Evolutionary conservation across 2,888 invertebrate genomes (phyloP).

Genomic region (Nycteola revayana): DNA sequence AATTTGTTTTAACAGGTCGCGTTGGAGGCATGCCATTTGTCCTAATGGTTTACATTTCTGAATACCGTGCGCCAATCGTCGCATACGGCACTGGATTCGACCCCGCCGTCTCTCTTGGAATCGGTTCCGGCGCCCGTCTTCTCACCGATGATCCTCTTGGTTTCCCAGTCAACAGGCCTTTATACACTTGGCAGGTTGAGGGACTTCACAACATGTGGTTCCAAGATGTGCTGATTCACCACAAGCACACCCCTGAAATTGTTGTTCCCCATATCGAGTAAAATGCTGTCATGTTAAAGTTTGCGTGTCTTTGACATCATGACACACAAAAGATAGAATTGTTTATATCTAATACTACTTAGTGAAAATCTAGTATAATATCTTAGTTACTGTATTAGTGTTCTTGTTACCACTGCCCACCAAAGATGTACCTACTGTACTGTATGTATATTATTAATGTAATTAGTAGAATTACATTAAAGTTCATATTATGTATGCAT

Average conservation of each 20-base stretch:
- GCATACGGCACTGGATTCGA: constrained; percentile 64
- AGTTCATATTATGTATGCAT: too few relatives aligned
- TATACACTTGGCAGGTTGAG: constrained; percentile 56
- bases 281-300: too few relatives aligned
- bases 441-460: too few relatives aligned
- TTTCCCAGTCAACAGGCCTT: constrained; percentile 80
- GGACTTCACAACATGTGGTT: constrained; percentile 71
- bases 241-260: constrained; percentile 69
- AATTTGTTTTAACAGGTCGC: constrained; percentile 47
- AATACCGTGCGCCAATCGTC: constrained; percentile 66
- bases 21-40: constrained; percentile 83
- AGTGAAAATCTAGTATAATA: constrained; percentile 7
- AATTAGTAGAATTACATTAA: too few relatives aligned
- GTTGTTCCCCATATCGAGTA: constrained; percentile 43
- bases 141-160: constrained; percentile 75
- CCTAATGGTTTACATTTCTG: constrained; percentile 82
- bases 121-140: constrained; percentile 67
- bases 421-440: constrained; percentile 8
- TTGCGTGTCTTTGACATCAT: too few relatives aligned
- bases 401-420: constrained; percentile 9
- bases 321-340: too few relatives aligned
- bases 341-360: constrained; percentile 6
- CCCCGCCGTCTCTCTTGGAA: constrained; percentile 72
- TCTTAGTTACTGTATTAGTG: constrained; percentile 1
- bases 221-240: constrained; percentile 76